These are phyloP conservation scores for Bibio marci DNA, from an alignment of 2,888 invertebrate species.

Conservation along the genomic window DNA sequence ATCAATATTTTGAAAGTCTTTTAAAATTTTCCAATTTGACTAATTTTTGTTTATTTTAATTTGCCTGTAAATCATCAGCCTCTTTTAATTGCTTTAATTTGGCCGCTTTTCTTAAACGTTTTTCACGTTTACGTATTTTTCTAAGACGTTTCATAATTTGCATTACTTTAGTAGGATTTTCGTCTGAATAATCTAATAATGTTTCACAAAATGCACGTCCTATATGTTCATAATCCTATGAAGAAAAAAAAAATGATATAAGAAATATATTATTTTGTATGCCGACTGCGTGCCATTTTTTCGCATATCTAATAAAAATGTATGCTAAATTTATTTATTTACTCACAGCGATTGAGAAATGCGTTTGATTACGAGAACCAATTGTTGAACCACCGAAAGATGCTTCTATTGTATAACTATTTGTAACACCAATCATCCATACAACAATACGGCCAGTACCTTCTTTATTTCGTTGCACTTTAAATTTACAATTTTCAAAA, in stretches of 20 bases:
- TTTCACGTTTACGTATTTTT: constrained; percentile 27
- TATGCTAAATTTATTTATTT: background rate
- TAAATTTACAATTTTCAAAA: constrained; percentile 86
- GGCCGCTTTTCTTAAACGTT: constrained; percentile 27
- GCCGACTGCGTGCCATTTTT: background rate
- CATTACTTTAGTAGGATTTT: constrained; percentile 60
- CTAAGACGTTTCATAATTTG: constrained; percentile 21
- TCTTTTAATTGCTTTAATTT: constrained; percentile 12
- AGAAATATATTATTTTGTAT: background rate
- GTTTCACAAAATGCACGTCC: constrained; percentile 88
- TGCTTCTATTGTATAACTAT: constrained; percentile 91
- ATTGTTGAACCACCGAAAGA: constrained; percentile 82
- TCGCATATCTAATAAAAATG: background rate
- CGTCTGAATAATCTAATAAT: constrained; percentile 76
- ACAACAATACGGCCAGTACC: constrained; percentile 88
- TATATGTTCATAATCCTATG: constrained; percentile 57
- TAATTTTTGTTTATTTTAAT: no score
- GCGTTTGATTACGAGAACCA: constrained; percentile 64
- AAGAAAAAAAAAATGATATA: constrained; percentile 4
- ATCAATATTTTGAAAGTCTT: no score
- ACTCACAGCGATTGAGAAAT: constrained; percentile 50
- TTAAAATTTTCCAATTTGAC: background rate
- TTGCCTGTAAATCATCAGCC: no score
- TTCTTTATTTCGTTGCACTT: constrained; percentile 84
- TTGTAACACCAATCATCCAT: constrained; percentile 88